These are phyloP conservation scores for Melinaea marsaeus DNA, from an alignment of 2,888 invertebrate species.

Conservation along the genomic window DNA sequence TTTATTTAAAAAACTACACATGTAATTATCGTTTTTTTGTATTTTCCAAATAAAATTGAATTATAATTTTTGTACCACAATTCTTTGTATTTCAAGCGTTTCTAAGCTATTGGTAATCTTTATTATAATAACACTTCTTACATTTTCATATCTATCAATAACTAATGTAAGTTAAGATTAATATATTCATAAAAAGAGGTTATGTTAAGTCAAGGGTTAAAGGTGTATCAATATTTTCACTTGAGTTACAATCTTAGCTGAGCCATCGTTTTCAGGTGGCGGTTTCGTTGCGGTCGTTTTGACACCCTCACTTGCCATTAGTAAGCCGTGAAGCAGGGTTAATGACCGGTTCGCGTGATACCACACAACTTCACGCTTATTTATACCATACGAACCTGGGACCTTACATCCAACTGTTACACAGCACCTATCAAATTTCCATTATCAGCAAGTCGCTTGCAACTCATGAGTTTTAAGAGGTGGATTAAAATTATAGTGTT, in stretches of 20 bases:
- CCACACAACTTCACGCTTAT: constrained; percentile 68
- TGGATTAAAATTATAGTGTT: constrained; percentile 23
- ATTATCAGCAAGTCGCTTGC: constrained; percentile 49
- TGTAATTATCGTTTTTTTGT: too few species aligned
- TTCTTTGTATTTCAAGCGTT: too few species aligned
- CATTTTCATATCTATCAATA: too few species aligned
- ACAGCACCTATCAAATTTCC: constrained; percentile 69
- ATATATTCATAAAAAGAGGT: background rate
- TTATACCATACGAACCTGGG: constrained; percentile 66
- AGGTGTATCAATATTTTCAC: constrained; percentile 27
- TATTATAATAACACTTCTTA: too few species aligned
- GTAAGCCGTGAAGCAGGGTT: constrained; percentile 61
- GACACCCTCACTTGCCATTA: constrained; percentile 69
- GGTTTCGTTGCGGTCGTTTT: constrained; percentile 60
- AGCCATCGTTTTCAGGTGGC: constrained; percentile 44
- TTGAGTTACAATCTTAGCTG: constrained; percentile 52
- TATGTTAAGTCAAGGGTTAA: constrained; percentile 6
- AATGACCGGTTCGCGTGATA: constrained; percentile 73
- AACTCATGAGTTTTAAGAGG: constrained; percentile 26
- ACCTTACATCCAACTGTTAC: constrained; percentile 60
- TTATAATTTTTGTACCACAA: too few species aligned
- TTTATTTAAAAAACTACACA: too few species aligned
- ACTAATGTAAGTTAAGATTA: too few species aligned
- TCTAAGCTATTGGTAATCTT: too few species aligned
- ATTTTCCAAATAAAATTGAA: too few species aligned